Evolutionary conservation across 2,888 invertebrate genomes (phyloP).

Genomic region (Meiosimyza decipiens): DNA sequence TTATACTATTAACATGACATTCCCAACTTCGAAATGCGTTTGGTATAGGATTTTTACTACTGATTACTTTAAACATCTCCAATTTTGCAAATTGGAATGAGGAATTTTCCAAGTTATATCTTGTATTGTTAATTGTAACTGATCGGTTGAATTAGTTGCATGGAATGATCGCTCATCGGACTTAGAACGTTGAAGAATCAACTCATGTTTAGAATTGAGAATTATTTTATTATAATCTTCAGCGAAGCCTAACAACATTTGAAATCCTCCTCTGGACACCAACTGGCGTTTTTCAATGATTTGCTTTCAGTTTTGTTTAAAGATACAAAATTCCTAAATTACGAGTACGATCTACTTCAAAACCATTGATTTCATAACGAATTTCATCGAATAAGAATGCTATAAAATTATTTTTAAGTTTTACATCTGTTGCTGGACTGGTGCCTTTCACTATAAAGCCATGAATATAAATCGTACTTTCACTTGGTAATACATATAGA

Average conservation of each 20-base stretch:
- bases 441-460: too few species aligned
- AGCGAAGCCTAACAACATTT: conserved; percentile 18
- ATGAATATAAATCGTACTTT: too few species aligned
- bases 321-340: conserved; percentile 53
- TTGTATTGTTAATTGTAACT: background rate
- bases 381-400: too few species aligned
- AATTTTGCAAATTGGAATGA: background rate
- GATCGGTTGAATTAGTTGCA: too few species aligned
- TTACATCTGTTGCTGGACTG: too few species aligned
- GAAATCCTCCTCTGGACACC: conserved; percentile 31
- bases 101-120: conserved; percentile 1
- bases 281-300: conserved; percentile 42
- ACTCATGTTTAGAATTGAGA: conserved; percentile 9
- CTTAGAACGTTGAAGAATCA: conserved; percentile 12
- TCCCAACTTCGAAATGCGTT: too few species aligned
- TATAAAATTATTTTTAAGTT: too few species aligned
- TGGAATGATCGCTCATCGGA: background rate
- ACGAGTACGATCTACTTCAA: conserved; percentile 48
- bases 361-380: background rate
- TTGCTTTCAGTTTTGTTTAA: conserved; percentile 47
- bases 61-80: background rate
- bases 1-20: too few species aligned
- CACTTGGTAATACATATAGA: conserved; percentile 9
- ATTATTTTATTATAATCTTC: conserved; percentile 22
- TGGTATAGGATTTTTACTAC: too few species aligned